These are phyloP conservation scores for Eristalis arbustorum DNA, from an alignment of 2,888 invertebrate genomes.

Conservation along the genomic window DNA sequence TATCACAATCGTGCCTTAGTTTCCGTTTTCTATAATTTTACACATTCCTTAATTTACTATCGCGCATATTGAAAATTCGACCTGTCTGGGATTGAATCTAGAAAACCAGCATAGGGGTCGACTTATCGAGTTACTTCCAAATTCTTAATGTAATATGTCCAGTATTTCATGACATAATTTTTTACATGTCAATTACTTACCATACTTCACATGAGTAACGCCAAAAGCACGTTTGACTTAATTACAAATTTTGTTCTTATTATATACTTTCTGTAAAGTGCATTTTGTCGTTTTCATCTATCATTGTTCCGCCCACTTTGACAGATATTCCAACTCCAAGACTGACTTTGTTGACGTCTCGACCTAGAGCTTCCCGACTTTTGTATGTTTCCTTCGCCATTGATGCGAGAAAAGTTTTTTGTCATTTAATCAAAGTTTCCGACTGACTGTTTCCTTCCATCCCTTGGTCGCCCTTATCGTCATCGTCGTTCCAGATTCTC, in stretches of 20 bases:
- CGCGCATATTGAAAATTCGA: no score
- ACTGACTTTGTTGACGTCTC: background rate
- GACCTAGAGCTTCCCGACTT: background rate
- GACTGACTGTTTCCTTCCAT: background rate
- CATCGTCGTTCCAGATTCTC: background rate
- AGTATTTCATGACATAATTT: no score
- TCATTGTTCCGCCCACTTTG: background rate
- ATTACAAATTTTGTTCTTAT: background rate
- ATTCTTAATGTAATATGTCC: no score
- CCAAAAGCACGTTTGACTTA: no score
- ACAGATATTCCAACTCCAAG: background rate
- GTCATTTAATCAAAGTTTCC: conserved; percentile 4
- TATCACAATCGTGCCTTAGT: no score
- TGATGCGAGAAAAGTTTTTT: background rate
- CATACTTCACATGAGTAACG: no score
- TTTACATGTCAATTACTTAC: no score
- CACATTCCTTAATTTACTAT: no score
- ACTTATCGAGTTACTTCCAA: no score
- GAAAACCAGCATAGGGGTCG: no score
- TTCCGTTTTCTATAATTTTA: no score
- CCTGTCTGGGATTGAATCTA: no score
- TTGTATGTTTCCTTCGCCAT: background rate
- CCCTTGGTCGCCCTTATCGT: background rate
- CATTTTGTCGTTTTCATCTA: background rate
- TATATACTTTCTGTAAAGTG: background rate